These are phyloP conservation scores for Promerops cafer DNA, from an alignment of 2,113 vertebrate species.

Conservation along the genomic window DNA sequence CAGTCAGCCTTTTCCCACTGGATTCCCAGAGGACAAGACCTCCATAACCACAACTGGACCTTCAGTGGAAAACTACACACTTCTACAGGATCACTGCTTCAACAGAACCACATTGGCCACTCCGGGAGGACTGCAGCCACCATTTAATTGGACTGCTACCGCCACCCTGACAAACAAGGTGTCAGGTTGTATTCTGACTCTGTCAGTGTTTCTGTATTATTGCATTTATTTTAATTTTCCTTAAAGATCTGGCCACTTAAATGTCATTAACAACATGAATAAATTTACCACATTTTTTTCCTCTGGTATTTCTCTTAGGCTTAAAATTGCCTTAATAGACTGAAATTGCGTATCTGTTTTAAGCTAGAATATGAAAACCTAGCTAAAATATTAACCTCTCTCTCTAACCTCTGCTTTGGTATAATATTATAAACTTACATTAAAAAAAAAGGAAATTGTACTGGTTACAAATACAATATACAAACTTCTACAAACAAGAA, in stretches of 20 bases:
- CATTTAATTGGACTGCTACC: background rate
- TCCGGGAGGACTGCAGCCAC: background rate
- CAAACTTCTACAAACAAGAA: background rate
- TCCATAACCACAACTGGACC: background rate
- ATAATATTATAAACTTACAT: background rate
- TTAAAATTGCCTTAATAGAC: background rate
- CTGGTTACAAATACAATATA: background rate
- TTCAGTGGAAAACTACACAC: background rate
- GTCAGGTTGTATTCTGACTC: background rate
- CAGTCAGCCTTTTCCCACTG: background rate
- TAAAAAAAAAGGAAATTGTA: background rate
- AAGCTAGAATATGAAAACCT: background rate
- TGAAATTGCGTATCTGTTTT: background rate
- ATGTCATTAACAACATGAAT: background rate
- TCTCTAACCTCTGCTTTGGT: background rate
- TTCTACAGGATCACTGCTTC: background rate
- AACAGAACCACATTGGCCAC: background rate
- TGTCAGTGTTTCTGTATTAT: background rate
- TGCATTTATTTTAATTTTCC: background rate
- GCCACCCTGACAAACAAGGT: no score
- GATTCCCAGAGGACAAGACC: background rate
- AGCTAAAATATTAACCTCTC: background rate
- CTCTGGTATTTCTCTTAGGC: background rate
- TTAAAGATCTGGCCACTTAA: background rate
- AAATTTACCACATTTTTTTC: background rate